Evolutionary conservation across 2,113 vertebrate genomes (phyloP), one percentile per base, ranked within the genome.

Genomic region (Ochotona princeps): DNA sequence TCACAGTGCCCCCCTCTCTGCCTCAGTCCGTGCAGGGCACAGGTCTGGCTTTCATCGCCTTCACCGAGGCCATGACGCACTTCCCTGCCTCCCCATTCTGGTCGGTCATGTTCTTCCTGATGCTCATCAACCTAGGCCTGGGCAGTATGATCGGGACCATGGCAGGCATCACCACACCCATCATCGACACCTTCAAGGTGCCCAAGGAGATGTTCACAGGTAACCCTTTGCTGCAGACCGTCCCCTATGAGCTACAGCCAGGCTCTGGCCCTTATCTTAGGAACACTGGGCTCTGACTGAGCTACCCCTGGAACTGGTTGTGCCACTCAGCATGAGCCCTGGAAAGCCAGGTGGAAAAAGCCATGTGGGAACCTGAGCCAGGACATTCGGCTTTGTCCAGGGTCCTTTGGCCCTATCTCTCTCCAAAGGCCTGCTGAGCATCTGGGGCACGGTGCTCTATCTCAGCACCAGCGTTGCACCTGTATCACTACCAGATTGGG

Each of bases 31-130:
- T 99, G 94, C 99, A 99, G 97, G 99, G 99, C 61, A 99, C 99
- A 2, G 99, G 99, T 79, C 97, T 99, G 98, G 99, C 99, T n/a
- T 99, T 99, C 97, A 99, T 99, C 1, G 99, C 99, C 94, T 99
- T 99, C 98, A 99, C 99, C 0, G 99, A 99, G 97, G 99, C 99
- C 96, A 99, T 99, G 99, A 99, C 99, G 0, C 99, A 99, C 96
- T 99, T 99, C 94, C 99, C 99, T 0, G 99, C 98, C 70, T 99
- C 99, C 5, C 99, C 99, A 0, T 99, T 99, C 97, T 99, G 99
- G 99, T 99, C 99, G 0, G 99, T 99, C 96, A 99, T 99, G 99
- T 99, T 99, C 98, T 99, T 99, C 98, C 97, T 99, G 97, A 99
- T 99, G 99, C 98, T 99, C 80, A 99, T 99, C 96, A 99, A 99